Evolutionary conservation across 1,140 invertebrate species (phyloP).

Genomic region (Drosophila bocki): DNA sequence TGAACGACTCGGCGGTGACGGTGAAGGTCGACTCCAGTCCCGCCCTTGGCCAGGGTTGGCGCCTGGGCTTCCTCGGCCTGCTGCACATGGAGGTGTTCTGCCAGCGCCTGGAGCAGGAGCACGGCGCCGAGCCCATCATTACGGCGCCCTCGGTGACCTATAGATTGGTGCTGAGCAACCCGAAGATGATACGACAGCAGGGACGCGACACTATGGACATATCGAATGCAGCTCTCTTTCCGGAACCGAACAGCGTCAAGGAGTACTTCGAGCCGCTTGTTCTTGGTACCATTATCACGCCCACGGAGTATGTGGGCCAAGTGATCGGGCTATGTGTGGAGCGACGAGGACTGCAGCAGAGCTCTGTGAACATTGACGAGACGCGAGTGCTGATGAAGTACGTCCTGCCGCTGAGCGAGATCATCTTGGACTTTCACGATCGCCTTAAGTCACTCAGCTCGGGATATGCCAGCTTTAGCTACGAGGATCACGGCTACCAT

Average conservation of each 20-base stretch:
- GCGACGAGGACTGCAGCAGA: slow-evolving; percentile 91
- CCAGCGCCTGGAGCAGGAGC: slow-evolving; percentile 97
- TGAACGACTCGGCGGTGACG: slow-evolving; percentile 98
- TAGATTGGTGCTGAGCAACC: slow-evolving; percentile 90
- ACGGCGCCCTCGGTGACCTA: slow-evolving; percentile 98
- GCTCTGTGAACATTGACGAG: slow-evolving; percentile 92
- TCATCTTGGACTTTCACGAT: slow-evolving; percentile 98
- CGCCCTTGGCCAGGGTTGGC: slow-evolving; percentile 97
- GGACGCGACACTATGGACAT: slow-evolving; percentile 90
- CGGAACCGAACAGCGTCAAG: slow-evolving; percentile 88
- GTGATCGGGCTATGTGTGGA: slow-evolving; percentile 91
- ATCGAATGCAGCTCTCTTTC: slow-evolving; percentile 94
- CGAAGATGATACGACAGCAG: slow-evolving; percentile 88
- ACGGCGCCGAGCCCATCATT: slow-evolving; percentile 94
- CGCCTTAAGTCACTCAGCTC: slow-evolving; percentile 94
- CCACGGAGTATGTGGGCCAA: slow-evolving; percentile 90
- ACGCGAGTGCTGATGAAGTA: slow-evolving; percentile 93
- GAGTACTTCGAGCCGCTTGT: slow-evolving; percentile 96
- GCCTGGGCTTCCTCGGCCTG: slow-evolving; percentile 96
- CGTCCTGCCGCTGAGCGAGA: slow-evolving; percentile 95
- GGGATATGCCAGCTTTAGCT: slow-evolving; percentile 99
- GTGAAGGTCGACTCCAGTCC: slow-evolving; percentile 93
- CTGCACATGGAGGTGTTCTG: slow-evolving; percentile 98
- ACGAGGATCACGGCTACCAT: slow-evolving; percentile 95
- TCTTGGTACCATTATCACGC: slow-evolving; percentile 94